Conservation (phyloP, 2,797 vertebrate genomes). For the Cryptoprocta ferox region DNA sequence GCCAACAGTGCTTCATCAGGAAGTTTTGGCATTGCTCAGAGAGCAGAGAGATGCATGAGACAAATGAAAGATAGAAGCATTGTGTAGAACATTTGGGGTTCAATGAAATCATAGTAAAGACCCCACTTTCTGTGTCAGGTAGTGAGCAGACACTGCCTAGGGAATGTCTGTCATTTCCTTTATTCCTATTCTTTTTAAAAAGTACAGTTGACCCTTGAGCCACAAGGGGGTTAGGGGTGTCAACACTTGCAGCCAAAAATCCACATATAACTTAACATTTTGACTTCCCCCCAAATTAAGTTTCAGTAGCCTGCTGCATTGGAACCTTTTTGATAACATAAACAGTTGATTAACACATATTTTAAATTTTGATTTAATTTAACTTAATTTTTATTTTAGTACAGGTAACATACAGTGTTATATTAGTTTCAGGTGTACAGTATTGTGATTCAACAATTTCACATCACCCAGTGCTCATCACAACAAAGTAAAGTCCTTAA, state of each 20-base stretch:
- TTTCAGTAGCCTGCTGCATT: not conserved
- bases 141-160: not conserved
- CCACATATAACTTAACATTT: not conserved
- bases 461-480: not conserved
- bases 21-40: not conserved
- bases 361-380: not conserved
- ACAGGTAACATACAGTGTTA: not conserved
- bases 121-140: not conserved
- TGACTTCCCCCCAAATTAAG: not conserved
- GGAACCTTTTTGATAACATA: not conserved
- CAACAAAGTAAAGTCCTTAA: not conserved
- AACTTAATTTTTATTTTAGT: not conserved
- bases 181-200: not conserved
- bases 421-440: not conserved
- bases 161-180: not conserved
- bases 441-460: not conserved
- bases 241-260: not conserved
- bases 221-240: not conserved
- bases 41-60: not conserved
- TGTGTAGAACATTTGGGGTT: fast-evolving
- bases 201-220: not conserved
- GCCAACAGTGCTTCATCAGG: not conserved
- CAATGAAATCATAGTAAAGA: not conserved
- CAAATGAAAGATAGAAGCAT: not conserved
- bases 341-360: not conserved